Evolutionary conservation across 2,888 invertebrate species (phyloP).

Genomic region (Strigamia maritima): DNA sequence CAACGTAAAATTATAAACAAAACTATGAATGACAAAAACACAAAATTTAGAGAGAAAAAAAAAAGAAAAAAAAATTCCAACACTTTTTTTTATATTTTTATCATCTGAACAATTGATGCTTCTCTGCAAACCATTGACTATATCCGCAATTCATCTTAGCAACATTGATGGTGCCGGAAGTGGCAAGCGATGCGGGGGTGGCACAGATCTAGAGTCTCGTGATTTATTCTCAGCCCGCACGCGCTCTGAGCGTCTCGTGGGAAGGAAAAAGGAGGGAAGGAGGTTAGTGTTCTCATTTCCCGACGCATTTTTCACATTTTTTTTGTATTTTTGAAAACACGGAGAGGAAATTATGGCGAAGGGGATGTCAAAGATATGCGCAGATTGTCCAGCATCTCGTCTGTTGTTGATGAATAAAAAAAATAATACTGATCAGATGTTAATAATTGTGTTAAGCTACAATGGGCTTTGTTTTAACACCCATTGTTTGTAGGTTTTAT

Average conservation of each 20-base stretch:
- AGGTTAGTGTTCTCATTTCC: neutral
- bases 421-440: neutral
- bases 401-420: neutral
- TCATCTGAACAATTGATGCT: neutral
- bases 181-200: neutral
- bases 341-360: too few species aligned
- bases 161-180: neutral
- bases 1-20: neutral
- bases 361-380: neutral
- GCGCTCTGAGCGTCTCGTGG: neutral
- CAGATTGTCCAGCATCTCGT: neutral
- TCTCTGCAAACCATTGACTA: neutral
- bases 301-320: neutral
- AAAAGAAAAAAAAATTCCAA: too few species aligned
- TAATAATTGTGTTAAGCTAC: neutral
- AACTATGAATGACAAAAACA: neutral
- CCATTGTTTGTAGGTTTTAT: neutral
- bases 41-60: neutral
- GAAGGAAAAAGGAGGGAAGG: neutral
- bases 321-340: neutral
- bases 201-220: neutral
- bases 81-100: neutral
- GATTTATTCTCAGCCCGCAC: neutral
- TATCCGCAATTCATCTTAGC: neutral
- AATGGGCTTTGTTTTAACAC: neutral